These are phyloP conservation scores for Bombylius discolor DNA, from an alignment of 2,888 invertebrate genomes.

Conservation along the genomic window DNA sequence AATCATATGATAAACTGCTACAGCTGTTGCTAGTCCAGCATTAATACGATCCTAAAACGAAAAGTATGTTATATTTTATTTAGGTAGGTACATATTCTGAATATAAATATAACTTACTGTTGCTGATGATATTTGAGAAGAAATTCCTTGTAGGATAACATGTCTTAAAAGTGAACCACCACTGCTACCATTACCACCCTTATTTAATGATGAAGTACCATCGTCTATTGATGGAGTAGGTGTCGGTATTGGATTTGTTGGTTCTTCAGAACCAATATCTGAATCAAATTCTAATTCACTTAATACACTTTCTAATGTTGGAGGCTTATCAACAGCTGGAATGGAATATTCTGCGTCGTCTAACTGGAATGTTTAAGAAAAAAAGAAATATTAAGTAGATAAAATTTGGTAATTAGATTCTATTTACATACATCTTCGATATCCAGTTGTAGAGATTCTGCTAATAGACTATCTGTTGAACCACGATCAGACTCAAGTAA, in stretches of 20 bases:
- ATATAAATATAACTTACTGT: conserved; percentile 45
- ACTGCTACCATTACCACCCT: conserved; percentile 34
- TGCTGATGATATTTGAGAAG: conserved; percentile 77
- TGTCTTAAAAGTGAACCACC: conserved; percentile 59
- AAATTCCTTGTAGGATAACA: conserved; percentile 73
- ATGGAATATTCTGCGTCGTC: conserved; percentile 73
- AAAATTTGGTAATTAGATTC: background rate
- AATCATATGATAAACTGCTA: conserved; percentile 65
- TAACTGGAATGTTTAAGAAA: conserved; percentile 40
- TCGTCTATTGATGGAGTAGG: conserved; percentile 35
- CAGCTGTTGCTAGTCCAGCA: conserved; percentile 77
- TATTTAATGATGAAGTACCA: conserved; percentile 15
- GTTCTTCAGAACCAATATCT: conserved; percentile 39
- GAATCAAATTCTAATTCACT: conserved; percentile 59
- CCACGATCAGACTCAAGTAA: conserved; percentile 47
- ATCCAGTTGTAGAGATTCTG: conserved; percentile 46
- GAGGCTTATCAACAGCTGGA: conserved; percentile 59
- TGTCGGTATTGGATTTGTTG: conserved; percentile 25
- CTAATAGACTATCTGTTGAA: conserved; percentile 51
- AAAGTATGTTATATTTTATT: background rate
- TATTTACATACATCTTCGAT: conserved; percentile 48
- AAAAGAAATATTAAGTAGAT: background rate
- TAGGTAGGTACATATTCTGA: too few relatives aligned
- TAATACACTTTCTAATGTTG: conserved; percentile 67
- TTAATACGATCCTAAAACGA: conserved; percentile 63